These are phyloP conservation scores for Babyrousa celebensis DNA, from an alignment of 2,797 vertebrate species.

Conservation along the genomic window DNA sequence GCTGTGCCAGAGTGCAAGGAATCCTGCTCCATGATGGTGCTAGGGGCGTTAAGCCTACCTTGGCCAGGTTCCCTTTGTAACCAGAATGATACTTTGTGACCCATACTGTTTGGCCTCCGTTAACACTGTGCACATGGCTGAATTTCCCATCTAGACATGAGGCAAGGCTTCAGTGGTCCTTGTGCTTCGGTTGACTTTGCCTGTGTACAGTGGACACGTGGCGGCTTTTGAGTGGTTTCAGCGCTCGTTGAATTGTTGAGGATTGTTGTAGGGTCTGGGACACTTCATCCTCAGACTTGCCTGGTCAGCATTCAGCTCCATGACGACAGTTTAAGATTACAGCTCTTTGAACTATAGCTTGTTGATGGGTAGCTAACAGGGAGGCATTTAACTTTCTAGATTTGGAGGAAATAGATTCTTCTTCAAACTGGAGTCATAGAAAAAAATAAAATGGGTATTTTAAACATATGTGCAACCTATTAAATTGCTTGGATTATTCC, in stretches of 20 bases:
- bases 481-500: neutral
- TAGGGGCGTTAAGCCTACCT: no score
- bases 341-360: neutral
- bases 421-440: neutral
- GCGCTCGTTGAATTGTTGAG: neutral
- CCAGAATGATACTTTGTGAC: neutral
- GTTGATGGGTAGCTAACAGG: neutral
- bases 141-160: neutral
- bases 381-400: neutral
- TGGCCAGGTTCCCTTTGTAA: neutral
- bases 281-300: neutral
- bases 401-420: conserved; percentile 26
- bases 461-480: neutral
- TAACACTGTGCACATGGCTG: no score
- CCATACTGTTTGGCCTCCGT: neutral
- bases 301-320: neutral
- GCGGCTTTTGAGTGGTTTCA: neutral
- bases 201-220: fast-evolving
- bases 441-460: neutral
- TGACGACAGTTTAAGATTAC: neutral
- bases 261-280: fast-evolving
- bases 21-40: neutral
- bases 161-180: no score
- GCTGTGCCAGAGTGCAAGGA: no score
- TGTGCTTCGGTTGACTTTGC: neutral